A percentile compares a stretch with the other conserved stretches of the same genome.
Evolutionary conservation across 2,888 invertebrate species (phyloP).

Genomic region (Argyresthia goedartella): DNA sequence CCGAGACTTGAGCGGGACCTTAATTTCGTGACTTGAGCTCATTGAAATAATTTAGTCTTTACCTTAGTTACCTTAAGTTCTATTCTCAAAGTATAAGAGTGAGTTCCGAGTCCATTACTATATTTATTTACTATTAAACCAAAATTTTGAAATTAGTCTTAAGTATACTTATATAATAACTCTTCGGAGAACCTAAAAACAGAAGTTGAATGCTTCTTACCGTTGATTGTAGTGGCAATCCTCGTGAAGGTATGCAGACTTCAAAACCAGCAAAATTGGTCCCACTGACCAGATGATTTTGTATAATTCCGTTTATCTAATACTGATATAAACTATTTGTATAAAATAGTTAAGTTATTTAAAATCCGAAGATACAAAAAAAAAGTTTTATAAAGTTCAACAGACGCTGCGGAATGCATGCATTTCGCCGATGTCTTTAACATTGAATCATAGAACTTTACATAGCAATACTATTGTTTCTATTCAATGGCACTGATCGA

Average conservation of each 20-base stretch:
- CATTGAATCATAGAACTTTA: constrained; percentile 13
- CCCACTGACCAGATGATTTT: too few species aligned
- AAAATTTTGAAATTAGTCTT: too few species aligned
- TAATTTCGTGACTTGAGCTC: too few species aligned
- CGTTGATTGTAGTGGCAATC: constrained; percentile 63
- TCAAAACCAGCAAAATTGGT: constrained; percentile 21
- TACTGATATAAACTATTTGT: background rate
- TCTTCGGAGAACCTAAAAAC: too few species aligned
- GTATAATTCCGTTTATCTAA: too few species aligned
- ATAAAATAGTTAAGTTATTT: background rate
- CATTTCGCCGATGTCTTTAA: constrained; percentile 44
- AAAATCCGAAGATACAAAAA: constrained; percentile 24
- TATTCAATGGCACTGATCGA: constrained; percentile 10
- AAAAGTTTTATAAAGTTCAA: constrained; percentile 55
- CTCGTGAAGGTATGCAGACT: constrained; percentile 34
- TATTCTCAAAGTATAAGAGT: too few species aligned
- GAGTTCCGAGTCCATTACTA: too few species aligned
- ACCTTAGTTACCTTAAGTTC: too few species aligned
- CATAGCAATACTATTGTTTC: background rate
- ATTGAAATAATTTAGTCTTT: too few species aligned
- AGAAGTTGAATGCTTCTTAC: constrained; percentile 24
- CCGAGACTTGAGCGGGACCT: too few species aligned
- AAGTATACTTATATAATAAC: background rate
- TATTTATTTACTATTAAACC: too few species aligned
- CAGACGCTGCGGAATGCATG: constrained; percentile 63